A percentile compares a stretch with the other conserved stretches of the same genome.
Evolutionary conservation across 92 coral and sea anemone species (phyloP).

Genomic region (Palythoa grandis): DNA sequence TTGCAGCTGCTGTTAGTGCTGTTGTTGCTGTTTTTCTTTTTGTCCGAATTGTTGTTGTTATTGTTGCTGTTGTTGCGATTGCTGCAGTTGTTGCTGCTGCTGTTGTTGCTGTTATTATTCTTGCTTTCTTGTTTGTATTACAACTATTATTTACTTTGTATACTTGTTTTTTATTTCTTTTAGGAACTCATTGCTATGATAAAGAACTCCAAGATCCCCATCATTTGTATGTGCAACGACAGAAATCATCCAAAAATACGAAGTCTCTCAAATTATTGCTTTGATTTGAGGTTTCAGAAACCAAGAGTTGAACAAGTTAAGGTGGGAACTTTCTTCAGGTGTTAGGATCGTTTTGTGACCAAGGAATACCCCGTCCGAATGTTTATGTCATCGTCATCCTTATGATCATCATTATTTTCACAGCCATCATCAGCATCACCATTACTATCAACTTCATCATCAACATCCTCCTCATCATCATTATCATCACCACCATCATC

Average conservation of each 20-base stretch:
- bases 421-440: neutral
- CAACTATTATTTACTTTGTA: neutral
- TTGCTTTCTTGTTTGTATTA: neutral
- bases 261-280: constrained; percentile 92
- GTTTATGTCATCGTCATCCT: neutral
- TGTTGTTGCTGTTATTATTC: neutral
- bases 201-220: constrained; percentile 88
- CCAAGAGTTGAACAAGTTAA: constrained; percentile 95
- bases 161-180: neutral
- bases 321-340: constrained; percentile 46
- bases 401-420: neutral
- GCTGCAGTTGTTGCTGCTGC: neutral
- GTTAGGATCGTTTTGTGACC: too few species aligned
- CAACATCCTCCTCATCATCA: neutral
- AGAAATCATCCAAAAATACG: constrained; percentile 94
- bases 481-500: neutral
- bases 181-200: constrained; percentile 91
- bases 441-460: neutral
- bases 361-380: too few species aligned
- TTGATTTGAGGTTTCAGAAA: constrained; percentile 90
- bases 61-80: too few species aligned
- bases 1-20: too few species aligned
- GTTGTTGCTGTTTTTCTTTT: too few species aligned
- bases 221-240: constrained; percentile 98
- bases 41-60: too few species aligned